Conservation (phyloP, 2,888 invertebrate species). For the Drosophila barbarae region DNA sequence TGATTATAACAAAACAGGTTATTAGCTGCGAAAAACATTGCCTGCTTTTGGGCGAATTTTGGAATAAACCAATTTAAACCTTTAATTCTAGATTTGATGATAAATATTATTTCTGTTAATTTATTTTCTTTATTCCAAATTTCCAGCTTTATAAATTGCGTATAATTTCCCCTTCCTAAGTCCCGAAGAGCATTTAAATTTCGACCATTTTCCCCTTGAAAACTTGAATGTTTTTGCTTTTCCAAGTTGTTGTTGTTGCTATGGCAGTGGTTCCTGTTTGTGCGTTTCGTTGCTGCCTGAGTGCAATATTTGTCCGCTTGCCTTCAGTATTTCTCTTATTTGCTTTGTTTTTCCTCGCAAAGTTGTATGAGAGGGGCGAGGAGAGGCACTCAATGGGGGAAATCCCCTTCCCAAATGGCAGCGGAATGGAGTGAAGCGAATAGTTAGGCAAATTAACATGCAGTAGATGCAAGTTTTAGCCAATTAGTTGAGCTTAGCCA, state of each 20-base stretch:
- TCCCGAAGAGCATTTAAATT: conserved; percentile 5
- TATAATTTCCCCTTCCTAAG: background rate
- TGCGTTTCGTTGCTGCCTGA: conserved; percentile 22
- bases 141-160: no score
- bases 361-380: conserved; percentile 23
- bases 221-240: conserved; percentile 13
- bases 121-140: no score
- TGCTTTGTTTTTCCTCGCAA: conserved; percentile 53
- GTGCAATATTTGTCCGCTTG: conserved; percentile 43
- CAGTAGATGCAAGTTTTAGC: conserved; percentile 61
- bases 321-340: conserved; percentile 48
- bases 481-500: conserved; percentile 53
- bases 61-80: no score
- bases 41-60: background rate
- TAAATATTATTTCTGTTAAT: no score
- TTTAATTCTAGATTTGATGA: no score
- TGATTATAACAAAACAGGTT: background rate
- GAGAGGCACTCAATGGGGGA: conserved; percentile 7
- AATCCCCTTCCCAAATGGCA: conserved; percentile 11
- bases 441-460: conserved; percentile 68
- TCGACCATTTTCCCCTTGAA: background rate
- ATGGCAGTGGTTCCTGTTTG: conserved; percentile 37
- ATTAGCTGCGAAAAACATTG: background rate
- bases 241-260: conserved; percentile 10
- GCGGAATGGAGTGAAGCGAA: conserved; percentile 31